Base-by-base conservation (phyloP, 2,888 invertebrate genomes). In the Norana najaformis region DNA sequence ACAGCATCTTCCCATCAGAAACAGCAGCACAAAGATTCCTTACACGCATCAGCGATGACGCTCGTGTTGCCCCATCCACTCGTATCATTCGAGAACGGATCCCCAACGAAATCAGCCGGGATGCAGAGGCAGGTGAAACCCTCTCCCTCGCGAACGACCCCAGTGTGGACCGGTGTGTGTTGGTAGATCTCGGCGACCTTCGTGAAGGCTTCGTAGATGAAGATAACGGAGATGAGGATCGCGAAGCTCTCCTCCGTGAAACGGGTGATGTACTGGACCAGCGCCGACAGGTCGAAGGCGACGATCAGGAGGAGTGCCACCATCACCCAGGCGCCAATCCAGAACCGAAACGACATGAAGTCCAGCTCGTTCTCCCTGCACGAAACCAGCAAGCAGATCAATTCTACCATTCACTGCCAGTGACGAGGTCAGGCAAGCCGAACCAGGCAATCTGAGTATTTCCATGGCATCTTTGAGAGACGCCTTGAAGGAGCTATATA, bases 211-310 rank as follows among this genome's bases (percentile, higher is more conserved):
- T 99, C 98, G 95, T 97, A 97, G 95, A 99, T 98, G 95, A 99
- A 99, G 94, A 99, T 99, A 94, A 99, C 97, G 53, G 99, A 98
- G 94, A 99, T 99, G 41, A 99, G 96, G 1, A 98, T 98, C 30
- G 99, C 99, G 94, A 99, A 99, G 95, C 98, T 98, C 95, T 99
- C 99, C 95, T 99, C 99, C 0, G 99, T 99, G 95, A 99, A 99
- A 92, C 99, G 96, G 30, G 99, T 99, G 93, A 99, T 99, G 94
- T 98, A 98, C 37, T 98, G 98, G 41, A 99, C 99, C 91, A 99
- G 96, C 88, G 98, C 98, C 94, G 98, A 98, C 20, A 98, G 98
- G 95, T 99, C 99, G 88, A 98, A 96, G 1, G 98, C 98, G 82
- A 98, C 98, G 93, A 99, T 96, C 89, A 97, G 95, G 83, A 99